Evolutionary conservation across 2,888 invertebrate genomes (phyloP), one percentile per base, ranked within the genome.

Genomic region (Muscina levida): DNA sequence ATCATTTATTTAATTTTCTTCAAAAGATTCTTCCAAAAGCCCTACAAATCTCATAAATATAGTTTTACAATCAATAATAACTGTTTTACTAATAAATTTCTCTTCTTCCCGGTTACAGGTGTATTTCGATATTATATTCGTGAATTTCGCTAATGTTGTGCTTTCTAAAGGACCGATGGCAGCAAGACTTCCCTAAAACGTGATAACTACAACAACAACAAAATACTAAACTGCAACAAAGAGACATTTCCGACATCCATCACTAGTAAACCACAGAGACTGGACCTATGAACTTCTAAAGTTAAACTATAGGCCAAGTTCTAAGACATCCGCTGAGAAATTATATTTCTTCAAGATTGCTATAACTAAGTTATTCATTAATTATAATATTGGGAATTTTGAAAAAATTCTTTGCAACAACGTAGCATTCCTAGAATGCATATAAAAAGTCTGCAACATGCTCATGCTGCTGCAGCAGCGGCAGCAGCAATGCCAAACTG

Each of bases 401-500:
- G 2, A 53, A 77, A 67, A 17, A 81, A 67, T 62, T 26, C 71
- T 56, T 67, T 56, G 42, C 46, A 56, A 68, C 53, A 67, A 46
- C 46, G 66, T 37, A 46, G 76, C 79, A 77, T 82, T 79, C 76
- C 13, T 56, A 79, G 76, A 82, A 88, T 88, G 89, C 88, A 88
- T 85, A 88, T 88, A 85, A 88, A 88, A 84, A 88, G 82, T 73
- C 83, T 88, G 85, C 88, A 88, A 83, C 88, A 88, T 85, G 89
- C 88, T 78, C 88, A 88, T 84, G 87, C 89, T 76, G 87, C 89
- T 66, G 87, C 88, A 82, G 81, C 81, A 68, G 80, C 77, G 37
- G 87, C 83, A 67, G 82, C 83, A 66, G 86, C 89, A 79, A 90
- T 89, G 89, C 88, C 88, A 84, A 90, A 89, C 85, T 89, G 89